Evolutionary conservation across 2,888 invertebrate species (phyloP).

Genomic region (Parnassius smintheus): DNA sequence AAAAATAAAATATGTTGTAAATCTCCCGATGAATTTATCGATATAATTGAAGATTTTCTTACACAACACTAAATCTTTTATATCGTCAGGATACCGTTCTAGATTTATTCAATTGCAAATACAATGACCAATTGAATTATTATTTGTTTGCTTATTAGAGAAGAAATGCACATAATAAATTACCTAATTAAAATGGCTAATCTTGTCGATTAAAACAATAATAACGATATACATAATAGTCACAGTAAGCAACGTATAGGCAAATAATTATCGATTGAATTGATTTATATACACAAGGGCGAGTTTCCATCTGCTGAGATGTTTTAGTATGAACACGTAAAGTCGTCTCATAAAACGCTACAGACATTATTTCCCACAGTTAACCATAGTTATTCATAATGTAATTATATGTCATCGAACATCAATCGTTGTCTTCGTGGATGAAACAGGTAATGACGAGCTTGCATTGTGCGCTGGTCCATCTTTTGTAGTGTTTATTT

Average conservation of each 20-base stretch:
- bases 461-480: slow-evolving; percentile 6
- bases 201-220: no score
- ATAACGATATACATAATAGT: neutral
- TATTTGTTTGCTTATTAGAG: no score
- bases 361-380: slow-evolving; percentile 24
- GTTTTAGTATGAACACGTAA: slow-evolving; percentile 10
- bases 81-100: no score
- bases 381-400: slow-evolving; percentile 21
- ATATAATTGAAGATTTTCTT: no score
- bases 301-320: slow-evolving; percentile 1
- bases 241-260: neutral
- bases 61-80: no score
- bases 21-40: no score
- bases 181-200: no score
- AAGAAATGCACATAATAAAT: no score
- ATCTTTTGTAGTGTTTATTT: neutral
- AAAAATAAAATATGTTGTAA: no score
- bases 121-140: no score
- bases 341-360: slow-evolving; percentile 17
- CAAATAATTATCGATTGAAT: slow-evolving; percentile 7
- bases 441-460: slow-evolving; percentile 15
- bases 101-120: no score
- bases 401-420: slow-evolving; percentile 26
- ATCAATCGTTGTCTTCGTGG: slow-evolving; percentile 15
- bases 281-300: slow-evolving; percentile 6